Evolutionary conservation across 2,888 invertebrate genomes (phyloP), one percentile per base, ranked within the genome.

Genomic region (Allolobophora icterica): DNA sequence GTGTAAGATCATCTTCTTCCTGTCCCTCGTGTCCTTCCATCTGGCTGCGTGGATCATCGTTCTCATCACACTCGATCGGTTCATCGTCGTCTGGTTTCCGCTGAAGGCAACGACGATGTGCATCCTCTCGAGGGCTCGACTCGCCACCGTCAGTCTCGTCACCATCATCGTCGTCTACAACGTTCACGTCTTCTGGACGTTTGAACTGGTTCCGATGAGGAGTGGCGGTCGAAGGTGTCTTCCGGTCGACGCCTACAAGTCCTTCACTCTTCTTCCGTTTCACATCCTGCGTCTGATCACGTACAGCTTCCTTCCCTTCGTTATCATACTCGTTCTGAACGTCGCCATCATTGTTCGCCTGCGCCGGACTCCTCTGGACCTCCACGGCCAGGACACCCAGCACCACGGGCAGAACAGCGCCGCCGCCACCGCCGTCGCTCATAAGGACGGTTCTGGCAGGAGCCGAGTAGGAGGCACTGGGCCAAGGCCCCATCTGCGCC

Each of bases 1-100:
- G 34, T 95, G 94, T 92, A 94, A 95, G 91, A 89, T 93, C 15
- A 92, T 94, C 45, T 94, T 93, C 91, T 94, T 94, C 91, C 91
- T 94, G 8, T 93, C 93, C 35, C 94, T 94, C 84, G 93, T 94
- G 84, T 93, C 94, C 45, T 90, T 91, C 40, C 92, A 93, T 84
- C 38, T 91, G 89, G 90, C 92, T 5, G 92, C 92, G 34, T 92
- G 92, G 92, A 33, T 93, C 33, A 89, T 93, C 24, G 92, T 93
- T 21, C 91, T 91, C 58, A 89, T 93, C 38, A 92, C 93, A 0
- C 89, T 90, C 24, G 93, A 93, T 90, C 89, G 93, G 4, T 92
- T 93, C 89, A 52, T 92, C 17, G 92, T 92, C 21, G 92, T 92
- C 30, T 92, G 92, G 92, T 91, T 92, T 38, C 92, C 93, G 4